Conservation (phyloP, 2,113 vertebrate genomes). For the Cavia aperea region DNA sequence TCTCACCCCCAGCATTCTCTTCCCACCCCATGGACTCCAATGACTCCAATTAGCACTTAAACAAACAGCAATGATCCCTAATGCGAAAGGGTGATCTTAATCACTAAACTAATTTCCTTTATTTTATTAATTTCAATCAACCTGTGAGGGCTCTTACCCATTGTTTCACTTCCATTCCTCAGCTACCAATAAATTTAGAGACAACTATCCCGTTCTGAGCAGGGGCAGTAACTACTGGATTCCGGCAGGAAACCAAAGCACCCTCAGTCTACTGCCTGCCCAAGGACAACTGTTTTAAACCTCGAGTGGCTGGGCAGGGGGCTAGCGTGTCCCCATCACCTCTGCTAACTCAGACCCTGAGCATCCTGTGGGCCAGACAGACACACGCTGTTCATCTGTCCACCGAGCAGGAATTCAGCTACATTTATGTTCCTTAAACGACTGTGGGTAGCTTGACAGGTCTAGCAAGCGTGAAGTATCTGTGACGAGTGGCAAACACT, state of each 20-base stretch:
- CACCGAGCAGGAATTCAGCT: not conserved
- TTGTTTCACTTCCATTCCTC: not conserved
- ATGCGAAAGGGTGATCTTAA: not conserved
- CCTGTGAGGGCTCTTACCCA: not conserved
- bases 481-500: slow-evolving; percentile 57
- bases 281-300: not conserved
- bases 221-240: not conserved
- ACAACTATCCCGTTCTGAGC: not conserved
- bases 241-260: not conserved
- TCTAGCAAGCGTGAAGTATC: slow-evolving; percentile 43
- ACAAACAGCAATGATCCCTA: not conserved
- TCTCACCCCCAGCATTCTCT: not conserved
- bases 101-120: not conserved
- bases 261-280: not conserved
- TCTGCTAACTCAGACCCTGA: too few species aligned
- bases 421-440: not conserved
- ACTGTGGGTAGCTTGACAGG: not conserved
- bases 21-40: too few species aligned
- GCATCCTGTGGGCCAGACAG: not conserved
- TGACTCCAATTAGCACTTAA: not conserved
- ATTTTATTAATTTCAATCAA: not conserved
- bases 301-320: not conserved
- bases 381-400: not conserved
- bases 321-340: fast-evolving
- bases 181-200: not conserved